Conservation (phyloP, 2,888 invertebrate species). For the Tachina lurida region DNA sequence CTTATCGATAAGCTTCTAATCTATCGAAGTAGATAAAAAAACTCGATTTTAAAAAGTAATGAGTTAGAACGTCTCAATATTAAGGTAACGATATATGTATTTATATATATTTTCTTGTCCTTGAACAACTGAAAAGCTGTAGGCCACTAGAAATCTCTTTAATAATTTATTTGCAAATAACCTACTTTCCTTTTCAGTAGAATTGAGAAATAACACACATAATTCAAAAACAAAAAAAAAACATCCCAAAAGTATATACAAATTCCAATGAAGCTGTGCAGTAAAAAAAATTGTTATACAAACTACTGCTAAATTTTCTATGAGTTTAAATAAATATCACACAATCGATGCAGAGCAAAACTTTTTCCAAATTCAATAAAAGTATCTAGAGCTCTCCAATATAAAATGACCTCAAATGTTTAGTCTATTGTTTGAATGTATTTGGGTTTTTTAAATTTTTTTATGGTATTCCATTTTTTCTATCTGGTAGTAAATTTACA, state of each 20-base stretch:
- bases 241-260: background rate
- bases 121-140: background rate
- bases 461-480: conserved; percentile 15
- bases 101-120: no score
- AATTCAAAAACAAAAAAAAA: background rate
- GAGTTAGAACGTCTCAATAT: no score
- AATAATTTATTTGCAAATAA: conserved; percentile 24
- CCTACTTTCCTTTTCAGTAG: conserved; percentile 32
- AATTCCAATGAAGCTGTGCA: background rate
- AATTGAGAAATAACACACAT: background rate
- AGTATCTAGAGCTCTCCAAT: conserved; percentile 16
- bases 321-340: conserved; percentile 30
- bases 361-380: conserved; percentile 54
- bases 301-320: background rate
- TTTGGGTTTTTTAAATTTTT: conserved; percentile 50
- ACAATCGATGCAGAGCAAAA: conserved; percentile 49
- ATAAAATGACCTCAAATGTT: conserved; percentile 66
- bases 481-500: conserved; percentile 34
- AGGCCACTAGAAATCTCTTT: background rate
- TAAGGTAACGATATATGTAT: no score
- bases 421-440: conserved; percentile 40
- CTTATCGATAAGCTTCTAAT: no score
- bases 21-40: no score
- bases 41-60: no score
- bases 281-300: background rate